A percentile compares a stretch with the other conserved stretches of the same genome.
Conservation (phyloP, 2,113 vertebrate genomes). For the Oxyura jamaicensis region DNA sequence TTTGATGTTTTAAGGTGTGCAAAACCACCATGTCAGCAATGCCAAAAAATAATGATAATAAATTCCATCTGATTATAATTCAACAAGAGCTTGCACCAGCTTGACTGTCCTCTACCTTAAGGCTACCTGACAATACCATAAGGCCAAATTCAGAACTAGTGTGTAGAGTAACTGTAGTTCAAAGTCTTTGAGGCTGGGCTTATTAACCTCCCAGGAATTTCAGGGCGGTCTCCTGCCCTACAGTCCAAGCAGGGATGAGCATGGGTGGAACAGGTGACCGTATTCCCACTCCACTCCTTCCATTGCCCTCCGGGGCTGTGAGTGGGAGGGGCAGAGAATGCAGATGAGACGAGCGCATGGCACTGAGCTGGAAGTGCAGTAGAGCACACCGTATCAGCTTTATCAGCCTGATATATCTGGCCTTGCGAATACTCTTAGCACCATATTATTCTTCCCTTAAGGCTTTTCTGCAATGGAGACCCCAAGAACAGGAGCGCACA, state of each 20-base stretch:
- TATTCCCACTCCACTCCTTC: background rate
- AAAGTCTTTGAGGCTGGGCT: slow-evolving; percentile 29
- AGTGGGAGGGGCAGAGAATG: background rate
- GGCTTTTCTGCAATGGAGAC: background rate
- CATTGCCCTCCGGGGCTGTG: fast-evolving
- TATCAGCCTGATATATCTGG: background rate
- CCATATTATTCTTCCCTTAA: background rate
- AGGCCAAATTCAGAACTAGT: slow-evolving; percentile 2
- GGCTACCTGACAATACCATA: background rate
- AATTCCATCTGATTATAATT: slow-evolving; percentile 35
- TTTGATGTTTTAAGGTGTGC: slow-evolving; percentile 28
- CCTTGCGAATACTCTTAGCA: background rate
- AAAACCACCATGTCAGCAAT: background rate
- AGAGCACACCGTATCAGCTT: background rate
- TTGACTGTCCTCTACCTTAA: slow-evolving; percentile 44
- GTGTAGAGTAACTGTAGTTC: background rate
- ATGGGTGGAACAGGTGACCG: background rate
- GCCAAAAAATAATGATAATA: slow-evolving; percentile 22
- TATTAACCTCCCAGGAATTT: slow-evolving; percentile 20
- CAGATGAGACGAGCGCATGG: background rate
- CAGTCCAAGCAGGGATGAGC: background rate
- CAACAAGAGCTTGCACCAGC: slow-evolving; percentile 29
- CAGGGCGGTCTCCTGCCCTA: background rate
- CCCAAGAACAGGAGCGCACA: background rate
- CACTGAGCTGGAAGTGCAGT: background rate